phyloP scores from a whole-genome alignment of 2,888 invertebrate genomes.

The Erebia aethiops region DNA sequence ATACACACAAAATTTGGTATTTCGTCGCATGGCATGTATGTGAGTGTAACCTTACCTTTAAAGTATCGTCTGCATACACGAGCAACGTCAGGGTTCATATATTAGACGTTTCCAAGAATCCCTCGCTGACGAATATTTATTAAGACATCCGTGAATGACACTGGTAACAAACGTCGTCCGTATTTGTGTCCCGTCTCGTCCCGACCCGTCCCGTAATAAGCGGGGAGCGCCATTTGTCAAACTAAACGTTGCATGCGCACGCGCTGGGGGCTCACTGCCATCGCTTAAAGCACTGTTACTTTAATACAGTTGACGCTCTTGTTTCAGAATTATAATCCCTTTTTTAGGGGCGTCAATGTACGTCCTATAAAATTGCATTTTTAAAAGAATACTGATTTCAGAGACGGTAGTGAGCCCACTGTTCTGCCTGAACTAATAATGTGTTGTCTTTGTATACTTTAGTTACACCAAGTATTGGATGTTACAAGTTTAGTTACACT shows the following conservation, averaged over 20 bases:
- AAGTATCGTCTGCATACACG: slow-evolving; percentile 22
- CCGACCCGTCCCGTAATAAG: slow-evolving; percentile 45
- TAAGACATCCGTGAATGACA: slow-evolving; percentile 48
- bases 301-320: too few species aligned
- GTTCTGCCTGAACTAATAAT: slow-evolving; percentile 5
- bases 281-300: too few species aligned
- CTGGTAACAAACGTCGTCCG: slow-evolving; percentile 38
- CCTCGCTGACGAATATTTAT: slow-evolving; percentile 48
- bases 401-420: too few species aligned
- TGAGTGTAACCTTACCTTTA: too few species aligned
- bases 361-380: too few species aligned
- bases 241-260: slow-evolving; percentile 52
- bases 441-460: slow-evolving; percentile 13
- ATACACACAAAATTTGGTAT: too few species aligned
- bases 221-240: slow-evolving; percentile 52
- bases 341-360: too few species aligned
- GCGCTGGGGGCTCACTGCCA: slow-evolving; percentile 18
- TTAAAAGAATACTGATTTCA: too few species aligned
- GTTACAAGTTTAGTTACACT: not conserved
- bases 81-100: slow-evolving; percentile 22
- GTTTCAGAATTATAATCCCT: too few species aligned
- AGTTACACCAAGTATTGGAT: not conserved
- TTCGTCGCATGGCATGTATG: too few species aligned
- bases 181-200: slow-evolving; percentile 44
- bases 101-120: slow-evolving; percentile 39